Evolutionary conservation across 2,113 vertebrate genomes (phyloP), one percentile per base, ranked within the genome.

Genomic region (Oryzias woworae): DNA sequence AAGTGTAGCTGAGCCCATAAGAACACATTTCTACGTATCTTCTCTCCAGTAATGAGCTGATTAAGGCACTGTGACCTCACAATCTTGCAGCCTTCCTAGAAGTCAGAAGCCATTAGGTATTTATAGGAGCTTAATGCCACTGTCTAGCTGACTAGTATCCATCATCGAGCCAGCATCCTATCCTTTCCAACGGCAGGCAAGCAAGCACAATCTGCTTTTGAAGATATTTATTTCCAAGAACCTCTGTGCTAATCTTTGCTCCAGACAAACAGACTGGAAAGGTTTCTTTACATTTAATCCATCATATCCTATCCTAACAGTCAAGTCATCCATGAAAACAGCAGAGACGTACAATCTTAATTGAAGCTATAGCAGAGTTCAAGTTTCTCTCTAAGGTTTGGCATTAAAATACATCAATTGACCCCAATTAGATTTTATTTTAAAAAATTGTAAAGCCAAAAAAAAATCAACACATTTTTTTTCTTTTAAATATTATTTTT

Each of bases 91-190:
- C 68, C 74, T 91, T 91, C 88, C 83, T 78, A 89, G 87, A 90
- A 89, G 71, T 80, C 79, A 77, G 67, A 71, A 81, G 73, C 75
- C 76, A 81, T 86, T 77, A 77, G 77, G 79, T 88, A 88, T 90
- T 88, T 88, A 84, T 87, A 87, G 82, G 63, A 66, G 58, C 73
- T 84, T 86, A 86, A 83, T 81, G 75, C 70, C n/a, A 59, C 66
- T 56, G 64, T 75, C 77, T 71, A 66, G 64, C 70, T 53, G 72
- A 81, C 69, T 78, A 65, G 64, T 49, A 66, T 48, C 69, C 57
- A 66, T 80, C 75, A 78, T 71, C 75, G 58, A 65, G 65, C 69
- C 53, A 57, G 60, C 50, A 65, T 82, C 66, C 51, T 66, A 69
- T 78, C 74, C 47, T 50, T 62, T 66, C 53, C 62, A 51, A 53